Conservation (phyloP, 2,113 vertebrate species). For the Chamaetylas fuelleborni region DNA sequence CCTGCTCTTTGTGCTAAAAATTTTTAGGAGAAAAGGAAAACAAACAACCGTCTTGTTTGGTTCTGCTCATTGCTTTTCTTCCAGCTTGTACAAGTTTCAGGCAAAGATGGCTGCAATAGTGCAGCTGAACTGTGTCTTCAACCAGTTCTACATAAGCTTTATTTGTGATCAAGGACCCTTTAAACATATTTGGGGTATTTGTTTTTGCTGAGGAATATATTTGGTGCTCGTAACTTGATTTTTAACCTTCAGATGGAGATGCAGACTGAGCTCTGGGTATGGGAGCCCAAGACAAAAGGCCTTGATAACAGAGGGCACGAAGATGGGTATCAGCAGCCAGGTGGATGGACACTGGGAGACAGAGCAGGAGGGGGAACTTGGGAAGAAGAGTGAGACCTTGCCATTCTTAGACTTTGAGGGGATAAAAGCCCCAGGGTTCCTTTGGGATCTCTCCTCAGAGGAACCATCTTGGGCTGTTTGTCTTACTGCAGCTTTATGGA, state of each 20-base stretch:
- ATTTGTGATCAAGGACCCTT: background rate
- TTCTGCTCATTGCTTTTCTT: background rate
- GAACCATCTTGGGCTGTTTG: accelerated
- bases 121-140: background rate
- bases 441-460: background rate
- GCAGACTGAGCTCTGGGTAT: background rate
- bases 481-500: background rate
- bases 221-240: background rate
- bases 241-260: no score
- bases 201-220: background rate
- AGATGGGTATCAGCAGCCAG: background rate
- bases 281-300: background rate
- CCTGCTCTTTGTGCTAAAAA: background rate
- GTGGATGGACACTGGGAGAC: background rate
- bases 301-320: no score
- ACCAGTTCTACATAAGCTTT: background rate
- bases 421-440: background rate
- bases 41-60: background rate
- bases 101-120: background rate
- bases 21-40: background rate
- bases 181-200: accelerated
- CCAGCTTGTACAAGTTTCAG: no score
- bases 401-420: background rate
- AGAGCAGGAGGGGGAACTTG: background rate
- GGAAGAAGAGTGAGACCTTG: background rate